Percentiles rank a stretch among this genome's conserved stretches.
Evolutionary conservation across 2,797 vertebrate genomes (phyloP).

Genomic region (Darevskia nairensis): DNA sequence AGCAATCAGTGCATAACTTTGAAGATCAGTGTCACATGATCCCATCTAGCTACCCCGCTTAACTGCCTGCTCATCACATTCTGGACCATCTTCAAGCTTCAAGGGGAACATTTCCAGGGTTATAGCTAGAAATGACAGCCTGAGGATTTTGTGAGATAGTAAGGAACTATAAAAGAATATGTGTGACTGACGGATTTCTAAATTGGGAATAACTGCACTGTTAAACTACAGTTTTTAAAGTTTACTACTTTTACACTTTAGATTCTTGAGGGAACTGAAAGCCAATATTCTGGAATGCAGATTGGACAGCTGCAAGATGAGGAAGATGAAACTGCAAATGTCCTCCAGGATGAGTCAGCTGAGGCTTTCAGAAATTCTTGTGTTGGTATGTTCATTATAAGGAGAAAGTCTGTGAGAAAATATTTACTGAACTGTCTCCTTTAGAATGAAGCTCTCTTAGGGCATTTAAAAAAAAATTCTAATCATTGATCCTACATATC

Average conservation of each 20-base stretch:
- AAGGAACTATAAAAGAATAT: not conserved
- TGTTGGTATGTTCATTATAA: constrained; percentile 80
- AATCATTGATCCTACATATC: not conserved
- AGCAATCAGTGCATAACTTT: no score
- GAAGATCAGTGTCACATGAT: no score
- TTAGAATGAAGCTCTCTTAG: not conserved
- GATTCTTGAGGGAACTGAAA: constrained; percentile 93
- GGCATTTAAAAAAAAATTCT: not conserved
- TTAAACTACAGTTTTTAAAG: constrained; percentile 7
- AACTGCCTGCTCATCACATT: no score
- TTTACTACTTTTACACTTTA: constrained; percentile 57
- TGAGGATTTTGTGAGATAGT: not conserved
- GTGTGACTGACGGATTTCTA: constrained; percentile 11
- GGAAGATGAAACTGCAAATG: constrained; percentile 84
- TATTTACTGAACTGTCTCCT: not conserved
- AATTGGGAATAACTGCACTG: not conserved
- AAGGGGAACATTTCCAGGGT: no score
- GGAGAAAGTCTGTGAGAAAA: not conserved
- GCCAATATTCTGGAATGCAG: constrained; percentile 92
- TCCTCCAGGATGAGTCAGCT: constrained; percentile 79
- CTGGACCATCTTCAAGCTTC: no score
- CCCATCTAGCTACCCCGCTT: no score
- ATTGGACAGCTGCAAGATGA: constrained; percentile 92
- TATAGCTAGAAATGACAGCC: no score
- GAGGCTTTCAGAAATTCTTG: constrained; percentile 85